Percentiles rank a stretch among this genome's conserved stretches.
These are phyloP conservation scores for Prionailurus viverrinus DNA, from an alignment of 2,113 vertebrate genomes.

Conservation along the genomic window DNA sequence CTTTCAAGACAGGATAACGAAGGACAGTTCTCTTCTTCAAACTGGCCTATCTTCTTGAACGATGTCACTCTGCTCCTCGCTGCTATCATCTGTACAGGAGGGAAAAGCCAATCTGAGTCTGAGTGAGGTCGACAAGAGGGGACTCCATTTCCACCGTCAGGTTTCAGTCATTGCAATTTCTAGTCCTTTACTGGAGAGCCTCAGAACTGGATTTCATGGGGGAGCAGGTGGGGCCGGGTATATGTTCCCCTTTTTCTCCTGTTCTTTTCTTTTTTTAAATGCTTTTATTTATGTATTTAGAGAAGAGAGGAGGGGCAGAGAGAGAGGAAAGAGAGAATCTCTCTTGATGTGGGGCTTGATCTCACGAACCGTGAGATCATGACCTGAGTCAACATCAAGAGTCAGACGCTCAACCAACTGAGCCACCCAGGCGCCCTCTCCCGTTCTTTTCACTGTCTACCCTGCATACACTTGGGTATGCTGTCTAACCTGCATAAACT, in stretches of 20 bases:
- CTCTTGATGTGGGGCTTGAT: too few relatives aligned
- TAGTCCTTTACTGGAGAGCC: neutral
- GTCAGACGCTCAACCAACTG: too few relatives aligned
- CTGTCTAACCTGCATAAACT: neutral
- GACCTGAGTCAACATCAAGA: too few relatives aligned
- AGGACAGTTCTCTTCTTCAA: conserved; percentile 26
- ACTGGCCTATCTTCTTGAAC: conserved; percentile 52
- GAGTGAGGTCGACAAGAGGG: neutral
- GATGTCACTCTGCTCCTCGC: rapidly evolving
- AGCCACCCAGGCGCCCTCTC: neutral
- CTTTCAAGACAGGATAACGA: neutral
- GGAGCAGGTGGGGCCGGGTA: neutral
- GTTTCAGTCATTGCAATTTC: neutral
- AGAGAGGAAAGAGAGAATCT: too few relatives aligned
- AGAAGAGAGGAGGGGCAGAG: too few relatives aligned
- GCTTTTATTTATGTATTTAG: too few relatives aligned
- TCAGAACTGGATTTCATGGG: neutral
- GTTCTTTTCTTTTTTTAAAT: neutral
- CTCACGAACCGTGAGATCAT: too few relatives aligned
- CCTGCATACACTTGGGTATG: neutral
- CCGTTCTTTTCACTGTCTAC: neutral
- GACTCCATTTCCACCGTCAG: neutral
- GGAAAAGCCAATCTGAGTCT: neutral
- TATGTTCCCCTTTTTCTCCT: neutral
- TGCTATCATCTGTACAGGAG: conserved; percentile 70